These are phyloP conservation scores for Gadus macrocephalus DNA, from an alignment of 2,113 vertebrate genomes.

Conservation along the genomic window DNA sequence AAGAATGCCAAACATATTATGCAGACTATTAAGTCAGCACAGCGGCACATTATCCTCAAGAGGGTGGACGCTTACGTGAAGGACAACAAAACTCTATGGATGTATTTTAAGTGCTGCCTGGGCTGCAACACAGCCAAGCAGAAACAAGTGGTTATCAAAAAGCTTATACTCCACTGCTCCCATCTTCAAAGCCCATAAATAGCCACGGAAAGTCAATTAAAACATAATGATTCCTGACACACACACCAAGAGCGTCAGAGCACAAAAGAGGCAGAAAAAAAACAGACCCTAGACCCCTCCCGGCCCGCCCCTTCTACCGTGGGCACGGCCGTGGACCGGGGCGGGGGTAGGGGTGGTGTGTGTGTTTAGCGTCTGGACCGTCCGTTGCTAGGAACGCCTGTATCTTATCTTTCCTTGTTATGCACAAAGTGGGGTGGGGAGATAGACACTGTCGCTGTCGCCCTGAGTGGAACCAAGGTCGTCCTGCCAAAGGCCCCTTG, in stretches of 20 bases:
- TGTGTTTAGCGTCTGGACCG: background rate
- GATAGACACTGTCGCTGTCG: background rate
- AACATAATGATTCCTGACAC: background rate
- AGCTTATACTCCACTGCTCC: no score
- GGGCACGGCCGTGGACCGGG: no score
- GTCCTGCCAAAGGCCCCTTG: slow-evolving; percentile 1
- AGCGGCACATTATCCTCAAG: no score
- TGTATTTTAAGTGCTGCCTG: no score
- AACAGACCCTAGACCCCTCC: background rate
- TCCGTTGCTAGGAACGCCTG: background rate
- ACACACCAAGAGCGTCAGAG: background rate
- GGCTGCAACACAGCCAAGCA: no score
- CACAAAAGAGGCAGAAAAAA: background rate
- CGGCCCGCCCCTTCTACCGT: no score
- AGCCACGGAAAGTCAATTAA: slow-evolving; percentile 9
- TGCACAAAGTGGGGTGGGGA: slow-evolving; percentile 3
- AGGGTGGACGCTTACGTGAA: no score
- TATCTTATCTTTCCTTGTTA: slow-evolving; percentile 7
- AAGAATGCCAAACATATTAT: no score
- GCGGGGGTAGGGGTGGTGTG: no score
- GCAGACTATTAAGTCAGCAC: no score
- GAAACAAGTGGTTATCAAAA: no score
- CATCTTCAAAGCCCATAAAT: slow-evolving; percentile 1
- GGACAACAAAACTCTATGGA: no score
- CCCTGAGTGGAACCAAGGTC: slow-evolving; percentile 12